A percentile compares a stretch with the other conserved stretches of the same genome.
phyloP scores from a whole-genome alignment of 2,888 invertebrate species.

The Graphium colonna region DNA sequence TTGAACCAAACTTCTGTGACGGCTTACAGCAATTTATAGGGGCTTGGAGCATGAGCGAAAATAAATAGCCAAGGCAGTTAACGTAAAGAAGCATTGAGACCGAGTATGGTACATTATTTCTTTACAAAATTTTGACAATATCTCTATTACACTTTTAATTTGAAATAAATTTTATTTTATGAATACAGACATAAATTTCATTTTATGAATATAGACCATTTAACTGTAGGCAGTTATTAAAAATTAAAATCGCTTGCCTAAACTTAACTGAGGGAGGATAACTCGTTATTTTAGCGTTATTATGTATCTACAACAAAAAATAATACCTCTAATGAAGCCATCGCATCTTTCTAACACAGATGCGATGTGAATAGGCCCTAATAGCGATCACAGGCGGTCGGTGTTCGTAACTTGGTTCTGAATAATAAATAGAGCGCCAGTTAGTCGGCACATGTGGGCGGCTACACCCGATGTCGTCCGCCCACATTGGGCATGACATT shows the following conservation, averaged over 20 bases:
- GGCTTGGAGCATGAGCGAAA: conserved; percentile 8
- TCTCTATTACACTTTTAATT: too few species aligned
- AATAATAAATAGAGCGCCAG: conserved; percentile 53
- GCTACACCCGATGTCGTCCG: conserved; percentile 14
- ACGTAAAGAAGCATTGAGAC: conserved; percentile 7
- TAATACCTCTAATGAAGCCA: too few species aligned
- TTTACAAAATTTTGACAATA: too few species aligned
- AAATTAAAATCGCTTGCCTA: too few species aligned
- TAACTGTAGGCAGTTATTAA: too few species aligned
- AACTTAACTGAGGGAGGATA: too few species aligned
- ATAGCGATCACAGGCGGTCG: conserved; percentile 36
- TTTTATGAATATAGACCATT: too few species aligned
- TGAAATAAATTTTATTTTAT: too few species aligned
- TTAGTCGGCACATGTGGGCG: conserved; percentile 44
- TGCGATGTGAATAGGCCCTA: conserved; percentile 28
- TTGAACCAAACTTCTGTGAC: conserved; percentile 7
- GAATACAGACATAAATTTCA: too few species aligned
- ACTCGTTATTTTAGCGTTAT: too few species aligned
- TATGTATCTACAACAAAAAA: too few species aligned
- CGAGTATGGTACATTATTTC: too few species aligned
- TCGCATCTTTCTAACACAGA: conserved; percentile 2
- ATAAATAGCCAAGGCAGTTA: conserved; percentile 13
- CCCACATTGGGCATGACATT: conserved; percentile 38
- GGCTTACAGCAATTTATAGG: conserved; percentile 14
- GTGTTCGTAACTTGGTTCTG: conserved; percentile 39